Evolutionary conservation across 2,113 vertebrate genomes (phyloP).

Genomic region (Xenopus tropicalis): DNA sequence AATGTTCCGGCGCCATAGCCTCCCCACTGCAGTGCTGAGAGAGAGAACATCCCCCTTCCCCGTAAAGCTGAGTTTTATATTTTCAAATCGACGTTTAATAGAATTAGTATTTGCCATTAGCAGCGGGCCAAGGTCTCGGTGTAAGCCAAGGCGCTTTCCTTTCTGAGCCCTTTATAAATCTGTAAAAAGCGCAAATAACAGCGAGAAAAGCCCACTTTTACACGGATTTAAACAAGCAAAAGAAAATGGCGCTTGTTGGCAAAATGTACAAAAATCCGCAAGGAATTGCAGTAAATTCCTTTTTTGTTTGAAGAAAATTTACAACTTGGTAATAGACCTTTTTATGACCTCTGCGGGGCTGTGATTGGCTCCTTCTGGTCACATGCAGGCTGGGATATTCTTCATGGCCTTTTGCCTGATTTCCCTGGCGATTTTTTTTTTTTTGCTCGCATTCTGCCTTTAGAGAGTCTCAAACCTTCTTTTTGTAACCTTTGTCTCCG

Average conservation of each 20-base stretch:
- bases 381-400: conserved; percentile 93
- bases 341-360: conserved; percentile 95
- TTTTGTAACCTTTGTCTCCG: conserved; percentile 79
- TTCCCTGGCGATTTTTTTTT: conserved; percentile 82
- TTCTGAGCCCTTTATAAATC: no score
- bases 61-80: no score
- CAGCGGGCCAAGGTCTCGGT: no score
- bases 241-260: conserved; percentile 74
- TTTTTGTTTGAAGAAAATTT: conserved; percentile 99
- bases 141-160: no score
- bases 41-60: no score
- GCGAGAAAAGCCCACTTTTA: no score
- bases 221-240: conserved; percentile 48
- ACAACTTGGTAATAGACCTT: conserved; percentile 98
- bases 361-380: conserved; percentile 98
- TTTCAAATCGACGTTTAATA: no score
- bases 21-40: no score
- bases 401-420: conserved; percentile 93
- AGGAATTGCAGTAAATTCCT: conserved; percentile 97
- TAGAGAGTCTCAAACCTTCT: conserved; percentile 81
- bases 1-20: no score
- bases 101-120: no score
- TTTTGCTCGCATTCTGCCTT: conserved; percentile 85
- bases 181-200: not conserved
- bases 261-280: conserved; percentile 83